These are phyloP conservation scores for Euzetes globulus DNA, from an alignment of 2,888 invertebrate genomes.

Conservation along the genomic window DNA sequence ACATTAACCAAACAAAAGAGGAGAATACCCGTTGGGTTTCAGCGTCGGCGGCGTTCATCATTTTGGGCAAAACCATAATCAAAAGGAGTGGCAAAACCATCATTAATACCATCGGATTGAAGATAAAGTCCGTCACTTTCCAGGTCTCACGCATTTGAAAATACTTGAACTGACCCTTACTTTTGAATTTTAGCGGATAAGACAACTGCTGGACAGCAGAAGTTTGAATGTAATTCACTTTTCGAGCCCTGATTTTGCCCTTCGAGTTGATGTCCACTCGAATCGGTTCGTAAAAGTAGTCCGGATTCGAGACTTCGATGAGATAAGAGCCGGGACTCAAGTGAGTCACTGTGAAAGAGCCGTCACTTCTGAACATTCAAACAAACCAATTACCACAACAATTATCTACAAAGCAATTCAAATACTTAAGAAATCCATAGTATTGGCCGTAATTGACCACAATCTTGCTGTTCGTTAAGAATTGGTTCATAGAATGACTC, in stretches of 20 bases:
- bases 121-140: slow-evolving; percentile 89
- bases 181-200: slow-evolving; percentile 83
- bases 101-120: slow-evolving; percentile 97
- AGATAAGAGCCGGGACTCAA: slow-evolving; percentile 87
- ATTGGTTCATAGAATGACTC: slow-evolving; percentile 52
- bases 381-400: slow-evolving; percentile 36
- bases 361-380: slow-evolving; percentile 66
- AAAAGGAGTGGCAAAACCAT: slow-evolving; percentile 86
- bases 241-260: slow-evolving; percentile 89
- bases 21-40: slow-evolving; percentile 72
- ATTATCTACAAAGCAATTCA: slow-evolving; percentile 15
- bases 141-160: slow-evolving; percentile 93
- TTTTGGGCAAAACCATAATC: slow-evolving; percentile 85
- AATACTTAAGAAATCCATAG: slow-evolving; percentile 66
- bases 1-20: background rate
- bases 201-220: slow-evolving; percentile 80
- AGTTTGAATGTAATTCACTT: slow-evolving; percentile 87
- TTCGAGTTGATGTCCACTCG: slow-evolving; percentile 95
- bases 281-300: slow-evolving; percentile 84
- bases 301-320: slow-evolving; percentile 81
- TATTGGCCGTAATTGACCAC: slow-evolving; percentile 83
- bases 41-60: slow-evolving; percentile 83
- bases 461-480: slow-evolving; percentile 65
- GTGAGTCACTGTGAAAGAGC: slow-evolving; percentile 77
- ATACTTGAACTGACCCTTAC: slow-evolving; percentile 69